Evolutionary conservation across 2,888 invertebrate species (phyloP).

Genomic region (Ophioninae sp.): DNA sequence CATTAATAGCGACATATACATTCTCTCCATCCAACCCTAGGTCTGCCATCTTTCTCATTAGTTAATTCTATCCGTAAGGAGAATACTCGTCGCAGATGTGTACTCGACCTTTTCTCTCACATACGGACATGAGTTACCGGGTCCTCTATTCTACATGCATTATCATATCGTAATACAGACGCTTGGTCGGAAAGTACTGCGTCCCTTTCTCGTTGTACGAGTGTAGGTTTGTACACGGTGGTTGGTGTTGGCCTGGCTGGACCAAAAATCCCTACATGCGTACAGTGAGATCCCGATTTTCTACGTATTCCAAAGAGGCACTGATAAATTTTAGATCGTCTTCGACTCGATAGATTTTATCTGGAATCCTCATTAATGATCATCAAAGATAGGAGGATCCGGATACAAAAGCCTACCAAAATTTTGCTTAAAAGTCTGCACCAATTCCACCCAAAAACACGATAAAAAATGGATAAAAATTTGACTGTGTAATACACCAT

Average conservation of each 20-base stretch:
- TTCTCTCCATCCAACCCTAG: not conserved
- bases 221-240: not conserved
- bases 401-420: no score
- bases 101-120: slow-evolving; percentile 51
- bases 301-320: no score
- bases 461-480: slow-evolving; percentile 56
- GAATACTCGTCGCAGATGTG: slow-evolving; percentile 61
- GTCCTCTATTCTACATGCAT: slow-evolving; percentile 22
- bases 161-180: slow-evolving; percentile 53
- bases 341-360: no score
- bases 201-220: slow-evolving; percentile 1
- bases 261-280: not conserved
- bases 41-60: slow-evolving; percentile 55
- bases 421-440: no score
- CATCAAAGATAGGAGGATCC: not conserved
- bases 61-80: slow-evolving; percentile 57
- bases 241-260: slow-evolving; percentile 39
- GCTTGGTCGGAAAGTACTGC: not conserved
- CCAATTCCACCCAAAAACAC: no score
- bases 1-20: not conserved
- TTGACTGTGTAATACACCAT: no score
- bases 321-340: no score
- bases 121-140: slow-evolving; percentile 7
- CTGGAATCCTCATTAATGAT: not conserved
- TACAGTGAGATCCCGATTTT: not conserved